Percentiles rank a stretch among this genome's conserved stretches.
Conservation (phyloP, 2,888 invertebrate genomes). For the Caenorhabditis sp. region DNA sequence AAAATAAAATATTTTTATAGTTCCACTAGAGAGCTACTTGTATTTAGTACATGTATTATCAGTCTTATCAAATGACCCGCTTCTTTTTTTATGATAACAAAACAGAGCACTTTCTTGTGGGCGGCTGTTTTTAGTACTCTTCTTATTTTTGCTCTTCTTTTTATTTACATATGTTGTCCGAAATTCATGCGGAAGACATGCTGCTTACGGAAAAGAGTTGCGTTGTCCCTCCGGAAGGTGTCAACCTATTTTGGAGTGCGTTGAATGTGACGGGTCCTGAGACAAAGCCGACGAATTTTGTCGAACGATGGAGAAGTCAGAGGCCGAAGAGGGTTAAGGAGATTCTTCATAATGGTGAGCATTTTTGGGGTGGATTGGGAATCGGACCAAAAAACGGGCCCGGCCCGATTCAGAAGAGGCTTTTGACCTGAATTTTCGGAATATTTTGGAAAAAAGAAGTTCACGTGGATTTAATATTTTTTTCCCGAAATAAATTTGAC, state of each 20-base stretch:
- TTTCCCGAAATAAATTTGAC: too few species aligned
- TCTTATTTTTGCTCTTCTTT: neutral
- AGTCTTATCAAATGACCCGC: neutral
- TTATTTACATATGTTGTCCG: neutral
- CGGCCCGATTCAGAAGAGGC: too few species aligned
- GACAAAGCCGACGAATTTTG: conserved; percentile 19
- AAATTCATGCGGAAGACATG: too few species aligned
- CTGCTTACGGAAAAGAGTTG: too few species aligned
- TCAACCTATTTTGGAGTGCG: conserved; percentile 45
- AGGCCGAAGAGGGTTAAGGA: conserved; percentile 39
- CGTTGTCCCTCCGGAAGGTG: conserved; percentile 34
- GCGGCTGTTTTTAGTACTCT: neutral
- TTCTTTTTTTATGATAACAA: neutral
- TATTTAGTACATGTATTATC: neutral
- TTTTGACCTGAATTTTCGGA: too few species aligned
- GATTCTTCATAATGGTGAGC: conserved; percentile 45
- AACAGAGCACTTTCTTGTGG: neutral
- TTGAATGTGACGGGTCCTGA: conserved; percentile 46
- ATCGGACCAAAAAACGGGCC: neutral
- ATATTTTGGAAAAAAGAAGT: too few species aligned
- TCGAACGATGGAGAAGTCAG: conserved; percentile 3
- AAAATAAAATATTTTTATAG: neutral
- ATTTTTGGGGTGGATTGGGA: too few species aligned
- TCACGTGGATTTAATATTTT: too few species aligned
- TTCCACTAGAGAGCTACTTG: too few species aligned